phyloP scores from a whole-genome alignment of 2,797 vertebrate species.

The Gouania willdenowi region DNA sequence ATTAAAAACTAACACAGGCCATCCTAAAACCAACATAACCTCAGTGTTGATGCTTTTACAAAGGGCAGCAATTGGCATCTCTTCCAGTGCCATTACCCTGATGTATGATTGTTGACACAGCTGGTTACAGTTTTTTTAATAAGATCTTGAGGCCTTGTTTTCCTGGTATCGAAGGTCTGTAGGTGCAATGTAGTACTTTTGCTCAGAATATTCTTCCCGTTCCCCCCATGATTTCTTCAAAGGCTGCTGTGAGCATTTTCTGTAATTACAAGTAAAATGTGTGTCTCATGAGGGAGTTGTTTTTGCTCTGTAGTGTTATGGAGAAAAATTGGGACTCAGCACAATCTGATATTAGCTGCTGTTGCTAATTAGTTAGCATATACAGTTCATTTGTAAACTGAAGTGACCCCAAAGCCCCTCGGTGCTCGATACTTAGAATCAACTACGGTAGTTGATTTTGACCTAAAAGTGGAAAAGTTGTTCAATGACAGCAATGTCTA shows the following conservation, averaged over 20 bases:
- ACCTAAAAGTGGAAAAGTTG: too few species aligned
- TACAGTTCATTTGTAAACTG: too few species aligned
- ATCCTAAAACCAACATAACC: conserved; percentile 5
- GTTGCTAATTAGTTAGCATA: neutral
- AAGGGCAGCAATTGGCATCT: too few species aligned
- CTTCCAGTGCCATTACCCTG: too few species aligned
- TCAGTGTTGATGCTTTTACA: neutral
- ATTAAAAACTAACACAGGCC: conserved; percentile 12
- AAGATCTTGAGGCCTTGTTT: conserved; percentile 34
- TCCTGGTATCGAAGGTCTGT: too few species aligned
- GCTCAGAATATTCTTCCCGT: conserved; percentile 24
- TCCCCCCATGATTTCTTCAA: conserved; percentile 33
- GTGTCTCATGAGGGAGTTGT: conserved; percentile 15
- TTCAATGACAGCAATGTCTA: too few species aligned
- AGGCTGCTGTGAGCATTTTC: conserved; percentile 28
- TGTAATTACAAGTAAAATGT: conserved; percentile 18
- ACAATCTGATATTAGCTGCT: neutral
- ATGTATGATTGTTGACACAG: conserved; percentile 66
- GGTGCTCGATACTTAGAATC: too few species aligned
- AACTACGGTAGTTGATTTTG: too few species aligned
- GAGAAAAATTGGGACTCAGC: conserved; percentile 10
- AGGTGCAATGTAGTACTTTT: neutral
- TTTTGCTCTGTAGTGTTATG: neutral
- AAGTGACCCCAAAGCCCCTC: too few species aligned
- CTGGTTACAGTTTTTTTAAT: conserved; percentile 55